Conservation (phyloP, 2,888 invertebrate species). For the Neoascia interrupta region DNA sequence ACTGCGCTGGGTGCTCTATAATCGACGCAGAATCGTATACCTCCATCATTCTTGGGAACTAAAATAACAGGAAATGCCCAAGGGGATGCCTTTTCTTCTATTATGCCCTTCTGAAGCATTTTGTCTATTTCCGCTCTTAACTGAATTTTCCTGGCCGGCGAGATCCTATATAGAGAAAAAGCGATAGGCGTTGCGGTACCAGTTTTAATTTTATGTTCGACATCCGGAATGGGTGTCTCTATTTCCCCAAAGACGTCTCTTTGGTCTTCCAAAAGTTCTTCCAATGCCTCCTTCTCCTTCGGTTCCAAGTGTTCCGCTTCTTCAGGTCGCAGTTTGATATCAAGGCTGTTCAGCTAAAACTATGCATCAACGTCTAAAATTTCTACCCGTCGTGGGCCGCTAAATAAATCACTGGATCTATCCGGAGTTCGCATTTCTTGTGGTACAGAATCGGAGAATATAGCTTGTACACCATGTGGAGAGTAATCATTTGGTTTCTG, state of each 20-base stretch:
- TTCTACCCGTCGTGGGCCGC: neutral
- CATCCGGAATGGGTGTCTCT: neutral
- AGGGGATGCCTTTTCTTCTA: slow-evolving; percentile 76
- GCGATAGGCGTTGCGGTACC: slow-evolving; percentile 73
- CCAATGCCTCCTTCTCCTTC: neutral
- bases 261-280: neutral
- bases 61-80: slow-evolving; percentile 75
- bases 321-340: neutral
- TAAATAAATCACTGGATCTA: slow-evolving; percentile 40
- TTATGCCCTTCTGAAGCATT: slow-evolving; percentile 73
- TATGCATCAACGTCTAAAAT: neutral
- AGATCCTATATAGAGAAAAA: slow-evolving; percentile 74
- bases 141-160: slow-evolving; percentile 70
- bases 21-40: neutral
- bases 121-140: slow-evolving; percentile 42
- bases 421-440: slow-evolving; percentile 26
- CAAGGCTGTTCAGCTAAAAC: slow-evolving; percentile 23
- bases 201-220: slow-evolving; percentile 72
- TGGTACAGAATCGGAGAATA: slow-evolving; percentile 4
- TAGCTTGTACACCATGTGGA: slow-evolving; percentile 4
- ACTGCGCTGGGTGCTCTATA: too few species aligned
- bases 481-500: slow-evolving; percentile 20
- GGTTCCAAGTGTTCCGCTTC: neutral
- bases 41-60: neutral
- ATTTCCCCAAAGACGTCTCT: neutral